Percentiles rank a stretch among this genome's conserved stretches.
phyloP scores from a whole-genome alignment of 2,113 vertebrate genomes.

The Pygoscelis adeliae region DNA sequence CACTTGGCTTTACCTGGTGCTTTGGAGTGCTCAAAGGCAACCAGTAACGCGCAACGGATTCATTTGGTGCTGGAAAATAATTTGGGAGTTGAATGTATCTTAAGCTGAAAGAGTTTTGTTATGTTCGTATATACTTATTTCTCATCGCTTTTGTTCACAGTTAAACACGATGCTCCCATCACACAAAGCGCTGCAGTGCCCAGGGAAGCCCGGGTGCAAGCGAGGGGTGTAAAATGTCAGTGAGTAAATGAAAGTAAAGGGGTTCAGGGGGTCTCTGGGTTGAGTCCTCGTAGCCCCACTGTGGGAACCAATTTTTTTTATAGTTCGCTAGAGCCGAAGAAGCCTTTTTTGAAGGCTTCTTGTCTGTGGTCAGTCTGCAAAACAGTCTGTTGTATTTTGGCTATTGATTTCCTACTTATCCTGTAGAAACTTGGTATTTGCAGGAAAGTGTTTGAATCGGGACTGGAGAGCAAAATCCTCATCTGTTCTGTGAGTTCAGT shows the following conservation, averaged over 20 bases:
- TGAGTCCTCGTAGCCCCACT: not conserved
- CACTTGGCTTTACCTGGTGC: not conserved
- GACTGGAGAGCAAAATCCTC: not conserved
- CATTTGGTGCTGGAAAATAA: not conserved
- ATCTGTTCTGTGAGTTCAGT: not conserved
- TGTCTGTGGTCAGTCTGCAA: not conserved
- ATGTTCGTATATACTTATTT: not conserved
- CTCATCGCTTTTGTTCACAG: too few species aligned
- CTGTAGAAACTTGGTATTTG: not conserved
- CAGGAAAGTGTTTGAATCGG: fast-evolving
- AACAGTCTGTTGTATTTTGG: not conserved
- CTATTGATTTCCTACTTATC: not conserved
- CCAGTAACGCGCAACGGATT: not conserved
- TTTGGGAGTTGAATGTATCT: not conserved
- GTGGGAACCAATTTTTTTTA: not conserved
- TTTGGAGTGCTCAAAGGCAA: not conserved
- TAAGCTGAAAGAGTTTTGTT: not conserved
- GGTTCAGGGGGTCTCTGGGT: not conserved
- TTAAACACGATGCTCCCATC: not conserved
- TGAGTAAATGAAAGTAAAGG: not conserved
- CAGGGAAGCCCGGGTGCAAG: not conserved
- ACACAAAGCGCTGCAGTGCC: too few species aligned
- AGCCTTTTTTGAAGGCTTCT: not conserved
- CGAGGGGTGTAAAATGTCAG: not conserved
- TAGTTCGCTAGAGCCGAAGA: not conserved